Conservation (phyloP, 2,888 invertebrate genomes). For the Eupithecia vulgata region DNA sequence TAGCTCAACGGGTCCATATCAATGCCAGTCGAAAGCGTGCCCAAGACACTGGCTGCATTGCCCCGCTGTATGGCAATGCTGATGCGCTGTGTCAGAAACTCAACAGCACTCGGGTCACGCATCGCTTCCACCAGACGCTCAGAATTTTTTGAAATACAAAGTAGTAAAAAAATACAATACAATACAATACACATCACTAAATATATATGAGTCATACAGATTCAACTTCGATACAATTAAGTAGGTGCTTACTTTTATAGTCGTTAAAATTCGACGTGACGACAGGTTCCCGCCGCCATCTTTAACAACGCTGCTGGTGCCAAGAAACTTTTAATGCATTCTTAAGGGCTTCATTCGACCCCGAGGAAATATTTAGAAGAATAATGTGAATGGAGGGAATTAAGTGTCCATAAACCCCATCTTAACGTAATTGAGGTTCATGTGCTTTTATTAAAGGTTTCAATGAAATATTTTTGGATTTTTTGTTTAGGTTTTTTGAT, state of each 20-base stretch:
- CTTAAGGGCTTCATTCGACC: slow-evolving; percentile 5
- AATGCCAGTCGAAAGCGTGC: too few species aligned
- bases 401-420: slow-evolving; percentile 1
- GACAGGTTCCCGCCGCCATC: not conserved
- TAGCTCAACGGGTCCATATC: too few species aligned
- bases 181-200: too few species aligned
- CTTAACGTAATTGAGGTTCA: not conserved
- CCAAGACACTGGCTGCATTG: too few species aligned
- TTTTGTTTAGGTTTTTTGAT: not conserved
- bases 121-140: too few species aligned
- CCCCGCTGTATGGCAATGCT: too few species aligned
- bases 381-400: slow-evolving; percentile 4
- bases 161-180: too few species aligned
- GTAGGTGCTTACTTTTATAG: not conserved
- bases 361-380: slow-evolving; percentile 4
- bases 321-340: slow-evolving; percentile 9
- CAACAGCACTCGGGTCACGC: too few species aligned
- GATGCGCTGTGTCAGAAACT: too few species aligned
- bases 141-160: too few species aligned
- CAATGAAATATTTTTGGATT: not conserved
- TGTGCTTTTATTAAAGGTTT: not conserved
- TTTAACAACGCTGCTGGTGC: not conserved
- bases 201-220: not conserved
- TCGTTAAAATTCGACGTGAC: slow-evolving; percentile 4
- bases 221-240: not conserved